phyloP scores from a whole-genome alignment of 2,113 vertebrate genomes.

The Conger conger region DNA sequence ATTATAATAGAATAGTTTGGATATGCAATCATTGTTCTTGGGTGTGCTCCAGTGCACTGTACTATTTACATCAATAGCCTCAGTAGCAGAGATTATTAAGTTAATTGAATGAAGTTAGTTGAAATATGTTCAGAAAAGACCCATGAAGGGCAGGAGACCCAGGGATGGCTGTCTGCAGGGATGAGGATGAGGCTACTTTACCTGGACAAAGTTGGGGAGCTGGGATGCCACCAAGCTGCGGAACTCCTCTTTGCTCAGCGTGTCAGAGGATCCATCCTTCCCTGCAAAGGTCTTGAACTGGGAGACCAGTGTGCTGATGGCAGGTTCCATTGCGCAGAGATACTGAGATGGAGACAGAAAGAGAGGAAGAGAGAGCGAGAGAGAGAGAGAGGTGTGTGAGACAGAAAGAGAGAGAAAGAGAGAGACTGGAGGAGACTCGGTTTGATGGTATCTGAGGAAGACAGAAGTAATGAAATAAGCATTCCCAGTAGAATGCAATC shows the following conservation, averaged over 20 bases:
- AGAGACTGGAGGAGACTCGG: not conserved
- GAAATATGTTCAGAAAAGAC: too few relatives aligned
- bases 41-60: too few relatives aligned
- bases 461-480: not conserved
- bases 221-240: slow-evolving; percentile 59
- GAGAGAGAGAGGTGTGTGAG: not conserved
- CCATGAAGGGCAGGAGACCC: too few relatives aligned
- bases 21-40: too few relatives aligned
- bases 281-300: slow-evolving; percentile 68
- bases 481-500: not conserved
- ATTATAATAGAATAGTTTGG: too few relatives aligned
- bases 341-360: not conserved
- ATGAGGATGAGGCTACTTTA: slow-evolving; percentile 15
- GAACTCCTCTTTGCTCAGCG: slow-evolving; percentile 72
- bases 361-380: slow-evolving; percentile 7
- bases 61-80: too few relatives aligned
- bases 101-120: too few relatives aligned
- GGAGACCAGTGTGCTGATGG: slow-evolving; percentile 61
- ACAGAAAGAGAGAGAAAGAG: not conserved
- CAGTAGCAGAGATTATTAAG: too few relatives aligned
- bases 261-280: slow-evolving; percentile 60
- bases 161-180: not conserved
- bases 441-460: not conserved
- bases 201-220: slow-evolving; percentile 67
- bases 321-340: slow-evolving; percentile 61